These are phyloP conservation scores for Rotaria magnacalcarata DNA, from an alignment of 2,888 invertebrate genomes.

Conservation along the genomic window DNA sequence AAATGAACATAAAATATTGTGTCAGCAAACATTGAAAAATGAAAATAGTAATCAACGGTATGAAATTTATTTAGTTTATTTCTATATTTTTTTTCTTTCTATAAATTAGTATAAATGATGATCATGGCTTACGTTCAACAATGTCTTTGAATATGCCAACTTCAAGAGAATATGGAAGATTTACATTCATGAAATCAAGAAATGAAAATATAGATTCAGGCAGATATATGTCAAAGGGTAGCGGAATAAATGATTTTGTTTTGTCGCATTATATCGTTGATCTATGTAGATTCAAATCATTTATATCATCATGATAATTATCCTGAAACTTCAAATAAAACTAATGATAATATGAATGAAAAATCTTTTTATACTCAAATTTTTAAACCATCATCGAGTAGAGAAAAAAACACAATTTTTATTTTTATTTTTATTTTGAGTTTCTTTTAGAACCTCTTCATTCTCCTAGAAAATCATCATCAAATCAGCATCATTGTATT, in stretches of 20 bases:
- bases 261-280: background rate
- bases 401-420: background rate
- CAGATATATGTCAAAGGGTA: background rate
- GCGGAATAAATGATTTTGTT: background rate
- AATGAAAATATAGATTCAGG: background rate
- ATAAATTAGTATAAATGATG: background rate
- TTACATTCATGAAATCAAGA: background rate
- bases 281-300: background rate
- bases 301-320: background rate
- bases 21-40: background rate
- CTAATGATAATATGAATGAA: background rate
- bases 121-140: background rate
- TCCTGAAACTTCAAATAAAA: background rate
- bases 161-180: conserved; percentile 9
- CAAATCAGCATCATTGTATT: background rate
- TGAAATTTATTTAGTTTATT: no score
- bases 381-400: background rate
- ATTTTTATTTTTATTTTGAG: background rate
- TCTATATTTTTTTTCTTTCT: background rate
- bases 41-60: background rate
- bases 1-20: background rate
- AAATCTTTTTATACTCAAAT: background rate
- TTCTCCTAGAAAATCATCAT: background rate
- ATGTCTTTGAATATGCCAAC: background rate
- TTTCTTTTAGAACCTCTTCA: background rate